These are phyloP conservation scores for Colossoma macropomum DNA, from an alignment of 2,113 vertebrate species.

Conservation along the genomic window DNA sequence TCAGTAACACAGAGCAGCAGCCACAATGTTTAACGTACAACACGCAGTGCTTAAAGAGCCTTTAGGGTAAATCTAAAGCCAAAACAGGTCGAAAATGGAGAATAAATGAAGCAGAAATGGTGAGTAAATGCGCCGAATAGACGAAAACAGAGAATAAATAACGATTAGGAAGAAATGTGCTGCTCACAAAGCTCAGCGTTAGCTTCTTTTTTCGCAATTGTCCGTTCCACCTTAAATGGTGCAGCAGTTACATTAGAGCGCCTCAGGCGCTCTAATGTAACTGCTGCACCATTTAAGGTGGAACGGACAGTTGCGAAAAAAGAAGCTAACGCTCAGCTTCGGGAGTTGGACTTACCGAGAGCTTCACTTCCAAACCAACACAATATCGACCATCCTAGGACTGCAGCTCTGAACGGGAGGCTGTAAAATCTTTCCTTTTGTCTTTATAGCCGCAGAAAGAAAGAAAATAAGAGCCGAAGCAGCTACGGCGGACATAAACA, in stretches of 20 bases:
- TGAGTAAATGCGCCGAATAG: background rate
- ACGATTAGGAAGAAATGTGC: no score
- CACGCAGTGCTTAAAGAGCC: no score
- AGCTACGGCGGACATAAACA: constrained; percentile 21
- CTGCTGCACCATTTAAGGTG: background rate
- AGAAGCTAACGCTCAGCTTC: background rate
- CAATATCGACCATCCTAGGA: background rate
- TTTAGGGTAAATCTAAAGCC: no score
- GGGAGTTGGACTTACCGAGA: background rate
- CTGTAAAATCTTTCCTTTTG: background rate
- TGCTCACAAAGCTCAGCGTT: background rate
- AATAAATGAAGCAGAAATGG: no score
- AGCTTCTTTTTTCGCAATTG: background rate
- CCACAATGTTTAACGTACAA: no score
- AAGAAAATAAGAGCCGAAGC: background rate
- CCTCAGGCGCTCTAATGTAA: background rate
- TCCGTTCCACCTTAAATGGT: background rate
- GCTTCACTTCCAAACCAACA: background rate
- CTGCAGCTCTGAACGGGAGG: no score
- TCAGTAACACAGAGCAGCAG: no score
- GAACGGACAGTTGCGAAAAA: background rate
- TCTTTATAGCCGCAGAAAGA: background rate
- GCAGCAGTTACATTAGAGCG: background rate
- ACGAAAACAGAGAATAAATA: no score
- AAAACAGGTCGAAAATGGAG: no score